Evolutionary conservation across 2,888 invertebrate species (phyloP).

Genomic region (Drosophila histrio): DNA sequence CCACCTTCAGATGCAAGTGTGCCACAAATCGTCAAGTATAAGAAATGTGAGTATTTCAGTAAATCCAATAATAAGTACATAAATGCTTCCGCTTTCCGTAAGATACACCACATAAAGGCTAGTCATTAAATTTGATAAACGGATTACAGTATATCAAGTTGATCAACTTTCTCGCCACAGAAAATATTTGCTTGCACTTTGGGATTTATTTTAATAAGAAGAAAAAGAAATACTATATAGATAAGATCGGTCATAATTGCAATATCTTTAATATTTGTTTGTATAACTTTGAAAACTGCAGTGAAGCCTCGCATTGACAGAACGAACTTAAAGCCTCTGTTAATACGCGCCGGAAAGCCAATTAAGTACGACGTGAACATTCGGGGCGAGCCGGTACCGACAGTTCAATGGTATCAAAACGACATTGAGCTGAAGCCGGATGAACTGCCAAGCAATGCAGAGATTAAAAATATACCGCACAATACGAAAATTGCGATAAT

Average conservation of each 20-base stretch:
- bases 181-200: no score
- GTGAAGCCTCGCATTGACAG: conserved; percentile 99
- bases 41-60: conserved; percentile 89
- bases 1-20: conserved; percentile 95
- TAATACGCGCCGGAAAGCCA: conserved; percentile 95
- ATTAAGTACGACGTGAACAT: conserved; percentile 97
- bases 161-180: no score
- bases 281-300: conserved; percentile 79
- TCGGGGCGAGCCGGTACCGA: conserved; percentile 97
- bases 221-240: no score
- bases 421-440: conserved; percentile 90
- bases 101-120: no score
- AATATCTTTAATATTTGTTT: neutral
- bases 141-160: no score
- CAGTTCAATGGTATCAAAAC: conserved; percentile 94
- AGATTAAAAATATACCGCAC: conserved; percentile 94
- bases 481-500: conserved; percentile 94
- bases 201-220: neutral
- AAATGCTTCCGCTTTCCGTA: no score
- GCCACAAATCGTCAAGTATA: conserved; percentile 94
- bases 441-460: conserved; percentile 86
- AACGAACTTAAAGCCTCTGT: conserved; percentile 94
- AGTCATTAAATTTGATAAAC: no score
- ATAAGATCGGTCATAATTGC: no score
- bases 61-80: no score